Base-by-base conservation (phyloP, 2,113 vertebrate genomes). In the Danionella cerebrum region DNA sequence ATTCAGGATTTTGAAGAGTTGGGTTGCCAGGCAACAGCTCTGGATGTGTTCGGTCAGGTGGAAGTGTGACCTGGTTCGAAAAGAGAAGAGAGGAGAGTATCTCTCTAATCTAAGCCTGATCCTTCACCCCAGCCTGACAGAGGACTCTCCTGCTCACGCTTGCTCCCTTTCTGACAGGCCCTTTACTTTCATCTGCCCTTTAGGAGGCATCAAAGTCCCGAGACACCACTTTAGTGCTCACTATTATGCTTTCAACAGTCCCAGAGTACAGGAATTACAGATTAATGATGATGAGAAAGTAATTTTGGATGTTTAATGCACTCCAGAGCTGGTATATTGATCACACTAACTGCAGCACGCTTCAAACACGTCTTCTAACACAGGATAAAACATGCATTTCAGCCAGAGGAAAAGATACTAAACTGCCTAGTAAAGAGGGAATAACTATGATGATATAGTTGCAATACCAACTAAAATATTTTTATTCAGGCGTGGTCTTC, bases 11-110 rank as follows among this genome's bases (percentile, higher is more conserved):
- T 44, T 73, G 55, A 59, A 68, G 42, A 72, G 75, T 73, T 79
- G 55, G 50, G 79, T 80, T 86, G 81, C 82, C 73, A 80, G 63
- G 82, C 77, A 80, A 81, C 79, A 59, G 63, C 64, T 51, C 72
- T 71, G 70, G 77, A 69, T 58, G 36, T 69, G 50, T 55, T 75
- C 42, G 39, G 33, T 33, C 53, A 74, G 67, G 57, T 78, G 62
- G 58, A 74, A 69, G 74, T 57, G 57, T 59, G 68, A 79, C 64
- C 44, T 36, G 42, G 59, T 77, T 53, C 71, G 71, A 75, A 57
- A 53, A 66, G 59, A 69, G 73, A 74, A 75, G 71, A 75, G 60
- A 53, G 68, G 59, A 69, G 73, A 74, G 76, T 65, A 75, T 62
- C 63, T 65, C 74, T 78, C 73, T 79, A 52, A 81, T 77, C 70